Conservation (phyloP, 53 echinoderm and acorn worm species). For the Glandiceps talaboti region DNA sequence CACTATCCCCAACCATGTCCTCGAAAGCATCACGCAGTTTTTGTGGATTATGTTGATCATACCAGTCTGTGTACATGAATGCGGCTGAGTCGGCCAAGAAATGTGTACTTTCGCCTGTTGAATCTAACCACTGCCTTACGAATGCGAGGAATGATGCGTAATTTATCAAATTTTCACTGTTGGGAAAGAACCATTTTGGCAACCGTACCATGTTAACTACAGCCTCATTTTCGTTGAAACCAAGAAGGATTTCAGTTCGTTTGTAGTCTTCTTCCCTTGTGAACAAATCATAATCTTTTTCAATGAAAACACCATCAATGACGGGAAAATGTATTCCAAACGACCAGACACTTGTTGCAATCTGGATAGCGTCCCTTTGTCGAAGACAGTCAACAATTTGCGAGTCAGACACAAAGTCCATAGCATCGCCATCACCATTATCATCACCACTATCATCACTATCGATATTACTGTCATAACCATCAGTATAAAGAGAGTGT, state of each 20-base stretch:
- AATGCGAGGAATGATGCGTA: background rate
- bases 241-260: background rate
- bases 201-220: background rate
- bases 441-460: background rate
- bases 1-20: constrained; percentile 40
- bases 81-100: background rate
- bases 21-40: background rate
- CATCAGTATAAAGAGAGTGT: background rate
- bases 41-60: background rate
- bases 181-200: background rate
- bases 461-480: background rate
- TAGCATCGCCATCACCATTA: constrained; percentile 18
- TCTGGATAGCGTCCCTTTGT: constrained; percentile 24
- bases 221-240: background rate
- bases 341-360: constrained; percentile 23
- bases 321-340: constrained; percentile 3
- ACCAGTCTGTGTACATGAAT: background rate
- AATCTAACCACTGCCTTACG: background rate
- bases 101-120: background rate
- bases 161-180: background rate
- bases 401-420: constrained; percentile 4
- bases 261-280: background rate
- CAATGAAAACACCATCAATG: background rate
- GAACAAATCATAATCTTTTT: background rate
- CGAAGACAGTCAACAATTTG: constrained; percentile 60